Evolutionary conservation across 1,140 invertebrate species (phyloP).

Genomic region (Drosophila paulistorum): DNA sequence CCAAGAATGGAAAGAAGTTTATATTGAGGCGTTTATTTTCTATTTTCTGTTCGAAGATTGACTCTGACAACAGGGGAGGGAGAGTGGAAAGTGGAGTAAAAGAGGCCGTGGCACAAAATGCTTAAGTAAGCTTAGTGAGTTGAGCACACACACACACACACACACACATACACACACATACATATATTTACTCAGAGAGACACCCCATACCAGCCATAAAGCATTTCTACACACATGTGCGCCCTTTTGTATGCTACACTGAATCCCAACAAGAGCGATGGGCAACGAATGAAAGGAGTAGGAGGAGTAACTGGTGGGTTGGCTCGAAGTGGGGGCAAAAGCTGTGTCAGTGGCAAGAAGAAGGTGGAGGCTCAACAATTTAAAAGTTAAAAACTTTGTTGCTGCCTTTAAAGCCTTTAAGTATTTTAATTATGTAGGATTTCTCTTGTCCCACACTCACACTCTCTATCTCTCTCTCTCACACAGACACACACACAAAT

Average conservation of each 20-base stretch:
- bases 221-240: slow-evolving; percentile 75
- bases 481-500: background rate
- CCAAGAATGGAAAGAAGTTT: background rate
- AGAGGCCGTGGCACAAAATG: slow-evolving; percentile 57
- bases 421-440: slow-evolving; percentile 82
- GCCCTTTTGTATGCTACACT: slow-evolving; percentile 53
- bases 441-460: slow-evolving; percentile 37
- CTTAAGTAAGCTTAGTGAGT: slow-evolving; percentile 76
- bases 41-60: slow-evolving; percentile 41
- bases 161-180: slow-evolving; percentile 21
- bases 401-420: slow-evolving; percentile 77
- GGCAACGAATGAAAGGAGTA: background rate
- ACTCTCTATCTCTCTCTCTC: background rate
- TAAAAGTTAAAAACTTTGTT: slow-evolving; percentile 73
- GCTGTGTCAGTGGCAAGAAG: background rate
- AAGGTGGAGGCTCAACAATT: slow-evolving; percentile 56
- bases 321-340: background rate
- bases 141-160: slow-evolving; percentile 26
- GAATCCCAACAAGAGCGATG: slow-evolving; percentile 35
- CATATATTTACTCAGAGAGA: background rate
- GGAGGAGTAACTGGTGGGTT: no score
- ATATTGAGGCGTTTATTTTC: slow-evolving; percentile 54
- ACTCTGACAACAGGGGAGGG: slow-evolving; percentile 42
- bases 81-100: slow-evolving; percentile 3
- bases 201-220: slow-evolving; percentile 44